Percentiles rank a stretch among this genome's conserved stretches.
Evolutionary conservation across 2,113 vertebrate genomes (phyloP).

Genomic region (Gila orcuttii): DNA sequence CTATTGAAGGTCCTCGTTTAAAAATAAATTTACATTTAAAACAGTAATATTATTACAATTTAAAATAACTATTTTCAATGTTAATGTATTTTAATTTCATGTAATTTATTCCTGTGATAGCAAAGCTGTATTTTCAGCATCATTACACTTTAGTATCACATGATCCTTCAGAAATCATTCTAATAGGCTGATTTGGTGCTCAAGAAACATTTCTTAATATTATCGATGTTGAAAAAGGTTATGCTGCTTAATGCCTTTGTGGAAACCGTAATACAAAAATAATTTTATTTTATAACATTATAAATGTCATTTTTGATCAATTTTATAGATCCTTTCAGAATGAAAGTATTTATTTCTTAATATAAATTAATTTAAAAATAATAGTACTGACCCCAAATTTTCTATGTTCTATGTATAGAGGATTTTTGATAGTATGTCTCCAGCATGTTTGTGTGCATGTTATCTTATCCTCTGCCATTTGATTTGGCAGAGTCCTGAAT

Average conservation of each 20-base stretch:
- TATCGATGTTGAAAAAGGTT: neutral
- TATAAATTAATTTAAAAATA: no score
- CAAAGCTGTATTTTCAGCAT: neutral
- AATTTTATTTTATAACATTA: no score
- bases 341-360: no score
- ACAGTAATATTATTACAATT: neutral
- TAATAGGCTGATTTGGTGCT: neutral
- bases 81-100: neutral
- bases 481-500: constrained; percentile 6
- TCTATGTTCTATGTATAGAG: no score
- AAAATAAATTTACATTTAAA: neutral
- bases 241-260: no score
- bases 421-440: no score
- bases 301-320: no score
- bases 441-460: neutral
- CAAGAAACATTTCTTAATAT: neutral
- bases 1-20: neutral
- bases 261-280: no score
- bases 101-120: neutral
- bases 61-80: neutral
- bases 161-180: neutral
- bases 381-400: no score
- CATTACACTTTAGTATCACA: neutral
- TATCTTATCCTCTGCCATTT: neutral
- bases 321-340: no score